phyloP scores from a whole-genome alignment of 2,113 vertebrate species.

The Tylochromis polylepis region DNA sequence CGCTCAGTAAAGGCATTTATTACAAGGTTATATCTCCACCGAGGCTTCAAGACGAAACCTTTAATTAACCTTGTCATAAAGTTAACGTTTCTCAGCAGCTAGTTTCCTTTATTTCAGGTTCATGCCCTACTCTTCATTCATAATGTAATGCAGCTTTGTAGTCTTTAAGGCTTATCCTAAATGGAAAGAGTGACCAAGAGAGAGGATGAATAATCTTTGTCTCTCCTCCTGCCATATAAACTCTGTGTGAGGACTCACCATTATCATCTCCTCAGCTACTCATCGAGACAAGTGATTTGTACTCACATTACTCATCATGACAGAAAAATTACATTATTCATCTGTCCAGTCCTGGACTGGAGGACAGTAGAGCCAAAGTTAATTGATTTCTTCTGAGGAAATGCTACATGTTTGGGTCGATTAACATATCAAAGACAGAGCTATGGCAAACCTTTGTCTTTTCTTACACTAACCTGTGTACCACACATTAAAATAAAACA shows the following conservation, averaged over 20 bases:
- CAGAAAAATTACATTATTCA: conserved; percentile 36
- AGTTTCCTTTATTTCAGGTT: neutral
- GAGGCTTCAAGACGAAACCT: neutral
- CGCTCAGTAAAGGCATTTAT: neutral
- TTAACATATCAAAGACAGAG: neutral
- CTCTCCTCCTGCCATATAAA: conserved; percentile 31
- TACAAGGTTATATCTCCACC: neutral
- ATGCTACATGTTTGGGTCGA: neutral
- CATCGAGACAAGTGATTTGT: conserved; percentile 39
- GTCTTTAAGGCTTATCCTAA: conserved; percentile 2
- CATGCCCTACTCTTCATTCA: neutral
- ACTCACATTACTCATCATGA: conserved; percentile 34
- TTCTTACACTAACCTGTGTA: neutral
- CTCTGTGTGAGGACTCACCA: conserved; percentile 7
- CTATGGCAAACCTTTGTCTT: neutral
- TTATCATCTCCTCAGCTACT: conserved; percentile 32
- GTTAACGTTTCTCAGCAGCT: neutral
- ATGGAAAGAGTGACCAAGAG: neutral
- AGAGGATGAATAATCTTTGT: conserved; percentile 7
- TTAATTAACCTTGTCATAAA: conserved; percentile 6
- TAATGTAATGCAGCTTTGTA: neutral
- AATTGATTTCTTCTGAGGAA: conserved; percentile 24
- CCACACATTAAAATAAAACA: neutral
- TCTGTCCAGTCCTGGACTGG: neutral
- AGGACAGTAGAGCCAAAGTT: neutral